A percentile compares a stretch with the other conserved stretches of the same genome.
Evolutionary conservation across 1,140 invertebrate genomes (phyloP).

Genomic region (Drosophila punjabiensis): DNA sequence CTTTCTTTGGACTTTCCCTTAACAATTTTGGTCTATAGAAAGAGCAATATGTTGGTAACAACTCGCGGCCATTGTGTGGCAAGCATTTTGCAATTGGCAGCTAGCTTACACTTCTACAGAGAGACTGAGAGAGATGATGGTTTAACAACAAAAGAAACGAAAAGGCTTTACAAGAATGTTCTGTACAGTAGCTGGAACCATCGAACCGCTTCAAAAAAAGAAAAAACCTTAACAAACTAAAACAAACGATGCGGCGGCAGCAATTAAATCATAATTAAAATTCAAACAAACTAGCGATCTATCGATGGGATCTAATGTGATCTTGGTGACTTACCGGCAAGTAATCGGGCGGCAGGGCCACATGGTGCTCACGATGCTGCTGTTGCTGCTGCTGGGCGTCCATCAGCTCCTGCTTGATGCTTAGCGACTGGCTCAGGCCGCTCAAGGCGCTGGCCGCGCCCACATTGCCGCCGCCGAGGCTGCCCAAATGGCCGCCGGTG

Average conservation of each 20-base stretch:
- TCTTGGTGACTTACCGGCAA: slow-evolving; percentile 85
- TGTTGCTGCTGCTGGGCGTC: slow-evolving; percentile 79
- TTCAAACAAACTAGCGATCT: slow-evolving; percentile 12
- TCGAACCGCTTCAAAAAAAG: slow-evolving; percentile 85
- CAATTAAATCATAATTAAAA: slow-evolving; percentile 44
- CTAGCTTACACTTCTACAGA: slow-evolving; percentile 53
- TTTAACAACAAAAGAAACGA: slow-evolving; percentile 16
- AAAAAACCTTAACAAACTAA: slow-evolving; percentile 85
- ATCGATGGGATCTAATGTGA: background rate
- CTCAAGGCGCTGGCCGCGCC: slow-evolving; percentile 70
- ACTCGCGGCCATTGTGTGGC: slow-evolving; percentile 19
- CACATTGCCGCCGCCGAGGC: slow-evolving; percentile 78
- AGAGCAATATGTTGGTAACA: slow-evolving; percentile 11
- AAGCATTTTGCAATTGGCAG: slow-evolving; percentile 70
- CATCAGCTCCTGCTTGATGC: slow-evolving; percentile 89
- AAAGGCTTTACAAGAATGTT: slow-evolving; percentile 53
- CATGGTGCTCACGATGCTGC: slow-evolving; percentile 83
- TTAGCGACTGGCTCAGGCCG: slow-evolving; percentile 86
- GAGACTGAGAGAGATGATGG: slow-evolving; percentile 24
- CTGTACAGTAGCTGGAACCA: slow-evolving; percentile 80
- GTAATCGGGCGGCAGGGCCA: slow-evolving; percentile 78
- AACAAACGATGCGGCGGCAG: slow-evolving; percentile 50
- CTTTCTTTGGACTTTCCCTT: slow-evolving; percentile 49
- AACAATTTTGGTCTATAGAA: slow-evolving; percentile 43
- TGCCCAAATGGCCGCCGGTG: slow-evolving; percentile 69